phyloP scores from a whole-genome alignment of 2,888 invertebrate genomes.

The Campoplex nolae region DNA sequence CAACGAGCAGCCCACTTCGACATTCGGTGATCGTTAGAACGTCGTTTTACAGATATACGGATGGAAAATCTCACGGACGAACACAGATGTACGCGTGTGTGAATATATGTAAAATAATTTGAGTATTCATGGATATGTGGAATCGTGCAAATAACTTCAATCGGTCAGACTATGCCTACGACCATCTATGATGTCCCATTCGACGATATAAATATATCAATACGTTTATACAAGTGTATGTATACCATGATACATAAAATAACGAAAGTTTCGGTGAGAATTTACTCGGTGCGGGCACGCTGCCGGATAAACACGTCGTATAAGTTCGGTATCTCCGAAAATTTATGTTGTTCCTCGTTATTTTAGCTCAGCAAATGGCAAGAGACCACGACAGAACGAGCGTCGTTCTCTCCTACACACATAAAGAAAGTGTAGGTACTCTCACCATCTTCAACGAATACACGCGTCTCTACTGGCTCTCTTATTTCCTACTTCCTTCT shows the following conservation, averaged over 20 bases:
- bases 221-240: background rate
- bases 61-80: constrained; percentile 3
- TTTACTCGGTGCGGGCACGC: constrained; percentile 64
- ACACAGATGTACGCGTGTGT: background rate
- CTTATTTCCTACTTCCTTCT: constrained; percentile 40
- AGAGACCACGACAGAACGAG: constrained; percentile 53
- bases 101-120: background rate
- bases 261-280: constrained; percentile 65
- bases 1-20: constrained; percentile 52
- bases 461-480: constrained; percentile 32
- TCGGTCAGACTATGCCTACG: constrained; percentile 28
- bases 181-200: constrained; percentile 31
- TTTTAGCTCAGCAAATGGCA: constrained; percentile 65
- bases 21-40: constrained; percentile 61
- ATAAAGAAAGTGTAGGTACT: constrained; percentile 24
- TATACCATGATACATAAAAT: constrained; percentile 6
- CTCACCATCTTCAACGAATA: constrained; percentile 2
- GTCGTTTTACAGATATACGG: constrained; percentile 6
- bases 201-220: background rate
- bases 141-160: constrained; percentile 18
- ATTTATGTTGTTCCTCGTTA: constrained; percentile 67
- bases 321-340: constrained; percentile 65
- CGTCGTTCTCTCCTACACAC: background rate
- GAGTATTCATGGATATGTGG: background rate
- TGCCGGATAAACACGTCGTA: constrained; percentile 69